Percentiles rank a stretch among this genome's conserved stretches.
phyloP scores from a whole-genome alignment of 2,113 vertebrate genomes.

The Melospiza georgiana region DNA sequence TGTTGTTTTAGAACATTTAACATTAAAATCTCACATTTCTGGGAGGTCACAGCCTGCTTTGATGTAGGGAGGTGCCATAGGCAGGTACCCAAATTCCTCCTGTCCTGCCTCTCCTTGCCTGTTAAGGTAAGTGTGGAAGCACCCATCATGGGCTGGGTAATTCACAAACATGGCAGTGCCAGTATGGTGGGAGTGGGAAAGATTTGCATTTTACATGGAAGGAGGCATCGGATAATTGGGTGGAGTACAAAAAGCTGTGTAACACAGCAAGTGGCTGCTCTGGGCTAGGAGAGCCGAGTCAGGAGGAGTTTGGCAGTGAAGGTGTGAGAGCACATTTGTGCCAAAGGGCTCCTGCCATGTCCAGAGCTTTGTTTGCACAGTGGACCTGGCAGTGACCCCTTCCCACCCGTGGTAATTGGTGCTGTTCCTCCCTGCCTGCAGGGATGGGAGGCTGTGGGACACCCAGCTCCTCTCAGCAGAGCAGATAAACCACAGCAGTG shows the following conservation, averaged over 20 bases:
- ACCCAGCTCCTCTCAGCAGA: background rate
- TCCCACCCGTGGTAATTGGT: fast-evolving
- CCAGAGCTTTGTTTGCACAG: background rate
- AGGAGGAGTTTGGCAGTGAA: background rate
- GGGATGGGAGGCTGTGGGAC: background rate
- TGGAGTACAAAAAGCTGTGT: background rate
- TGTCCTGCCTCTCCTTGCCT: background rate
- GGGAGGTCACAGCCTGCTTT: background rate
- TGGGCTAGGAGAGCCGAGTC: background rate
- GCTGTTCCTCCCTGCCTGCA: background rate
- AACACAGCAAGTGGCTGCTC: background rate
- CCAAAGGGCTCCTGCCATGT: background rate
- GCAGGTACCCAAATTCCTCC: background rate
- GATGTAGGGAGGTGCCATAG: background rate
- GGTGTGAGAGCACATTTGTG: background rate
- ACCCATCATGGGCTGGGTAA: background rate
- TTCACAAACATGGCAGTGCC: background rate
- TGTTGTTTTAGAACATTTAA: background rate
- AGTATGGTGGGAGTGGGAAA: background rate
- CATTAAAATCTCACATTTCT: background rate
- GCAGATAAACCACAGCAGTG: background rate
- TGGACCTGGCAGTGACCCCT: background rate
- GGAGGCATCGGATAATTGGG: background rate
- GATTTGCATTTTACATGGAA: background rate
- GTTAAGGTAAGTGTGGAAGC: background rate